These are phyloP conservation scores for Cheiracanthium punctorium DNA, from an alignment of 2,888 invertebrate genomes.

Conservation along the genomic window DNA sequence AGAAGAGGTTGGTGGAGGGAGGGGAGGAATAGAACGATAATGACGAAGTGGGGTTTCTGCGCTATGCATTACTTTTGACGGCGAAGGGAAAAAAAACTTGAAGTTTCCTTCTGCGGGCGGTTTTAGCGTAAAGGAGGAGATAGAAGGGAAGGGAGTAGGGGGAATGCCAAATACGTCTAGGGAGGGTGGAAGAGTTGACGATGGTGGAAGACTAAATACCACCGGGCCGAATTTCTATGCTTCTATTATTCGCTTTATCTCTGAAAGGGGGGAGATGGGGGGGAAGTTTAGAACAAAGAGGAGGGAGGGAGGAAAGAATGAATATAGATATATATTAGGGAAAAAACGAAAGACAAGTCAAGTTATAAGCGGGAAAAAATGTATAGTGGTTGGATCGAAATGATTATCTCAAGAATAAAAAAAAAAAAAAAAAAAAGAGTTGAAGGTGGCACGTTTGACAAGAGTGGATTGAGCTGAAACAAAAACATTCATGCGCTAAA, in stretches of 20 bases:
- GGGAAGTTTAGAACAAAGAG: conserved; percentile 18
- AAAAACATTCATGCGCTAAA: conserved; percentile 39
- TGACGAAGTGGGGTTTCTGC: conserved; percentile 42
- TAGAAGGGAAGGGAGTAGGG: not conserved
- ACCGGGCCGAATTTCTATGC: conserved; percentile 34
- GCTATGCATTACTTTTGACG: conserved; percentile 38
- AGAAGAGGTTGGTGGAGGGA: conserved; percentile 22
- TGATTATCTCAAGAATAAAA: conserved; percentile 27
- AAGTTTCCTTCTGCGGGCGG: conserved; percentile 28
- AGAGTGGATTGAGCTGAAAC: conserved; percentile 31
- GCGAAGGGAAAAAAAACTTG: conserved; percentile 19
- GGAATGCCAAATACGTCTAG: not conserved
- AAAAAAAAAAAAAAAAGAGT: conserved; percentile 4
- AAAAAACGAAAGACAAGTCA: not conserved
- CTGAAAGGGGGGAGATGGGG: not conserved
- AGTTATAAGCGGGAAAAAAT: conserved; percentile 16
- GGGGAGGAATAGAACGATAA: conserved; percentile 32
- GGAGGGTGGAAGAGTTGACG: conserved; percentile 38
- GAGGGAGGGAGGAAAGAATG: conserved; percentile 26
- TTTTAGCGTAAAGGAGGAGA: conserved; percentile 24
- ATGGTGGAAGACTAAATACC: conserved; percentile 61
- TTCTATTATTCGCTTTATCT: conserved; percentile 23
- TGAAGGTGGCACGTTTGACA: conserved; percentile 45
- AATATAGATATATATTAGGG: conserved; percentile 27
- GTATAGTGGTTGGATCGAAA: conserved; percentile 44